Base-by-base conservation (phyloP, 2,888 invertebrate genomes). In the Drosophila meridiana region DNA sequence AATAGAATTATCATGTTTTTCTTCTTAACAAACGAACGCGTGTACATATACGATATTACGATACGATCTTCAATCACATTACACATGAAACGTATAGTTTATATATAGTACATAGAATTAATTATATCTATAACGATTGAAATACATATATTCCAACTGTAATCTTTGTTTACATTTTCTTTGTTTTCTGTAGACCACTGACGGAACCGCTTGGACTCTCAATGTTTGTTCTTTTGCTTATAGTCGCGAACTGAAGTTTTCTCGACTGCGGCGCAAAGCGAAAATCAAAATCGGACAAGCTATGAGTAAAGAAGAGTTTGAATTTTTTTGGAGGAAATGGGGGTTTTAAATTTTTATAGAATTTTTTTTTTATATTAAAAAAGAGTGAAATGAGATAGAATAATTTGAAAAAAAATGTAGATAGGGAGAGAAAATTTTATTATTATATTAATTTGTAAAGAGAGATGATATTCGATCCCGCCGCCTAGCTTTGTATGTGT, bases 211-310 rank as follows among this genome's bases (percentile, higher is more conserved):
- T 7, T 8, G 11, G 7, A 28, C 14, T 9, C 52, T 4, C 26
- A 38, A 52, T 40, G 36, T 20, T 57, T 32, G 0, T 34, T 13
- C 1, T 34, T 36, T 32, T 26, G 26, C 36, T n/a, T 28, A 8
- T 32, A 11, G 36, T 26, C 28, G 45, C 53, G 20, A 42, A 76
- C 60, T 79, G 40, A 67, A 48, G 20, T 11, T 30, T 13, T 2
- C 2, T 2, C 34, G 45, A n/a, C 38, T 7, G 26, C 0, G 4
- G 28, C 13, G 20, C 40, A 40, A 26, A 28, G 11, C n/a, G 13
- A 26, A 52, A n/a, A 9, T n/a, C 11, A 4, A 26, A 52, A 34
- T 34, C 30, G 11, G 6, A 5, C 14, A n/a, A 63, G 42, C 13
- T 4, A 30, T 43, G 34, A 52, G 50, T 34, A 42, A 11, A n/a